Evolutionary conservation across 2,888 invertebrate species (phyloP), one percentile per base, ranked within the genome.

Genomic region (Melitaea athalia): DNA sequence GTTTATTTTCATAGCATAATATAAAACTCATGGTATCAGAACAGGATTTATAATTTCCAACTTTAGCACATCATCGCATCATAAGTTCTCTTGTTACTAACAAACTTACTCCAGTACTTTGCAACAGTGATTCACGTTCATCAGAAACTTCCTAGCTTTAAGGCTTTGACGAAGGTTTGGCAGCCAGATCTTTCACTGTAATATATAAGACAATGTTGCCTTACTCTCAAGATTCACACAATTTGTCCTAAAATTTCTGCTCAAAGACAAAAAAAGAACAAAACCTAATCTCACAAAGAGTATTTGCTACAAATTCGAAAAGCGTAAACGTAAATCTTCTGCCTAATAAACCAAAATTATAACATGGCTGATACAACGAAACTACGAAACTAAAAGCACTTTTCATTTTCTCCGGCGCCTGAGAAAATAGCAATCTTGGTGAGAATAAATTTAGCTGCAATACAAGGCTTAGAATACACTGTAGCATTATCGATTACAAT

Each of bases 301-400:
- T 24, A 53, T 53, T 50, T 17, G 8, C 38, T 5, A 17, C 50
- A 50, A 50, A 10, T 15, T 50, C 50, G 17, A 53, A 53, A 24
- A 53, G 24, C 31, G 53, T 57, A 57, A 57, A 42, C 33, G 33
- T 38, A 38, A 57, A 11, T 38, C 57, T 42, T 15, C 15, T 57
- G 15, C 17, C 57, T 57, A 57, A 42, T 57, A 57, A 57, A 57
- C 38, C 57, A 57, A 57, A 57, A 57, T 57, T 42, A 38, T 42
- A 57, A 57, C 57, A 42, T 57, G 42, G 15, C 47, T 55, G 67
- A 65, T 64, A 63, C 68, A 68, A 67, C 67, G 55, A 53, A 68
- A 72, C 70, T 70, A 70, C 69, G 64, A 55, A 64, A 70, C 71
- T 72, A 70, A 57, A 63, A 60, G 70, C 63, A 67, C 70, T 72